Conservation (phyloP, 1,140 invertebrate species). For the Probaryconus sp. region DNA sequence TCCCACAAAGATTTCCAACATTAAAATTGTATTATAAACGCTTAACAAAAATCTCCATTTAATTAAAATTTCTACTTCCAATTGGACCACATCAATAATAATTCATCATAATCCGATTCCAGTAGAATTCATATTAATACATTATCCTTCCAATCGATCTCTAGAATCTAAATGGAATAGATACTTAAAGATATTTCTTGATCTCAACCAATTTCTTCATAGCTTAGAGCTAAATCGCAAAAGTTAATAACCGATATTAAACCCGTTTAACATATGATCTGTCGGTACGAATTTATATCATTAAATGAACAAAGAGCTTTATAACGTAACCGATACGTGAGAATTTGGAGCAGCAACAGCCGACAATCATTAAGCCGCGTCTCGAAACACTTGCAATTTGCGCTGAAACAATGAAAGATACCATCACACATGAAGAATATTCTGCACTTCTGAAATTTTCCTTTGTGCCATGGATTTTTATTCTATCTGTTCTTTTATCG, state of each 20-base stretch:
- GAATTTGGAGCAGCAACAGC: constrained; percentile 47
- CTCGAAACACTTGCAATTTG: constrained; percentile 53
- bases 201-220: constrained; percentile 48
- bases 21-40: constrained; percentile 5
- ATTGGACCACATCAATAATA: constrained; percentile 35
- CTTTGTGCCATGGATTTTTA: not conserved
- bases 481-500: not conserved
- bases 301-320: constrained; percentile 49
- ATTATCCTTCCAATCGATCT: constrained; percentile 17
- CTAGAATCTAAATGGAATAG: constrained; percentile 27
- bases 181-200: constrained; percentile 31
- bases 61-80: constrained; percentile 35
- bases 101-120: constrained; percentile 26
- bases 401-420: constrained; percentile 55
- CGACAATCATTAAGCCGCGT: constrained; percentile 47
- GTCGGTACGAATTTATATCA: constrained; percentile 56
- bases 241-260: constrained; percentile 53
- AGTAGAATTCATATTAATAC: constrained; percentile 2
- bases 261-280: constrained; percentile 35
- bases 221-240: constrained; percentile 15
- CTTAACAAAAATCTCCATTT: constrained; percentile 29
- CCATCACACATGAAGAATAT: constrained; percentile 33
- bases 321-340: constrained; percentile 51
- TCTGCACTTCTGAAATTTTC: constrained; percentile 11
- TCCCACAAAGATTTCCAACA: constrained; percentile 13